phyloP scores from a whole-genome alignment of 2,113 vertebrate species.

The Rhea pennata region DNA sequence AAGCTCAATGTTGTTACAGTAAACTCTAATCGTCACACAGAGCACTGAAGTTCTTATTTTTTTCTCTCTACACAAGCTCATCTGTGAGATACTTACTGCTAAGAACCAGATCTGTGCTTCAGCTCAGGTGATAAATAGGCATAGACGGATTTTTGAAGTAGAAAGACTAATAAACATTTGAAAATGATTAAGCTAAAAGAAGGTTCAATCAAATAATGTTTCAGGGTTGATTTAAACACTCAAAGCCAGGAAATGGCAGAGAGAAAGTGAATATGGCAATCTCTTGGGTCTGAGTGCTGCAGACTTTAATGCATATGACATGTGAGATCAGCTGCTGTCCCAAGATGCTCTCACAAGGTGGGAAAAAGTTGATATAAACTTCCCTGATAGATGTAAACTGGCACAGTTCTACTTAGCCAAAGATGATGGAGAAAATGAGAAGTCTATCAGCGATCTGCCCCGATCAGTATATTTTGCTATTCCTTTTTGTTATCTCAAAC shows the following conservation, averaged over 20 bases:
- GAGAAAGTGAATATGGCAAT: not conserved
- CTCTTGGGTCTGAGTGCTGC: not conserved
- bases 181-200: slow-evolving; percentile 50
- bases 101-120: slow-evolving; percentile 48
- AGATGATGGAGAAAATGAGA: not conserved
- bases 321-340: not conserved
- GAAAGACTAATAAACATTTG: slow-evolving; percentile 69
- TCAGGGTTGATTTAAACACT: not conserved
- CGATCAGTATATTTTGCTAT: not conserved
- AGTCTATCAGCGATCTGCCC: not conserved
- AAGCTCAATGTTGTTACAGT: slow-evolving; percentile 33
- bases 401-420: not conserved
- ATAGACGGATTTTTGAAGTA: slow-evolving; percentile 31
- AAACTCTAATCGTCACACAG: slow-evolving; percentile 47
- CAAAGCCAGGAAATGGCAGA: not conserved
- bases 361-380: not conserved
- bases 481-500: not conserved
- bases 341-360: not conserved
- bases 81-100: slow-evolving; percentile 64
- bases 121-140: slow-evolving; percentile 57
- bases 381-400: not conserved
- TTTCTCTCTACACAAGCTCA: slow-evolving; percentile 45
- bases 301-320: not conserved
- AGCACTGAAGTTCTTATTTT: slow-evolving; percentile 38
- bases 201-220: not conserved